phyloP scores from a whole-genome alignment of 2,888 invertebrate genomes.

The Stenurella melanura region DNA sequence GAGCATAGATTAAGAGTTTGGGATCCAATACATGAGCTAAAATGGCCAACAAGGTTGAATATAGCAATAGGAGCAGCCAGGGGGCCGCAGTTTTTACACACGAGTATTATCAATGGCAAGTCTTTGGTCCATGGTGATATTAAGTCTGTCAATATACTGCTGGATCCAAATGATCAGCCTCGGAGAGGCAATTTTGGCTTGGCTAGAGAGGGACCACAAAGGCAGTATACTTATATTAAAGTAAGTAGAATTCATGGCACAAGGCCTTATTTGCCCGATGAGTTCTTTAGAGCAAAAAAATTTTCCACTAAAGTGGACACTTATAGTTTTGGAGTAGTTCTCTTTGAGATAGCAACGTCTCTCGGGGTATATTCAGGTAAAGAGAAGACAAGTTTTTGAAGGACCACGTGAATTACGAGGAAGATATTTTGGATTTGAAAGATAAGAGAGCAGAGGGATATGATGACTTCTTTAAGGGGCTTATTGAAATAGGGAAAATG shows the following conservation, averaged over 20 bases:
- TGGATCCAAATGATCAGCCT: constrained; percentile 90
- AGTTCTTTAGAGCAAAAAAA: constrained; percentile 85
- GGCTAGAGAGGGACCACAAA: constrained; percentile 84
- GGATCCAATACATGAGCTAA: constrained; percentile 72
- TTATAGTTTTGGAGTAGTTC: constrained; percentile 93
- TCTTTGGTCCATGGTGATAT: constrained; percentile 97
- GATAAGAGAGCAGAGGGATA: constrained; percentile 73
- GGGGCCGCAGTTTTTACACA: constrained; percentile 93
- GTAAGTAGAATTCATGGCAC: constrained; percentile 93
- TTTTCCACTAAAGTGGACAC: constrained; percentile 95
- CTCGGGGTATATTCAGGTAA: constrained; percentile 77
- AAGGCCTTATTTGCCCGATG: constrained; percentile 93
- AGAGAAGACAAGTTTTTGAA: constrained; percentile 77
- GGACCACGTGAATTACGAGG: constrained; percentile 76
- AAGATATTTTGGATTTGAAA: constrained; percentile 73
- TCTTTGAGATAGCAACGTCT: constrained; percentile 89
- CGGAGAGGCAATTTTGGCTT: constrained; percentile 97
- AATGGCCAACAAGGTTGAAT: constrained; percentile 85
- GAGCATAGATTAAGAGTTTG: constrained; percentile 84
- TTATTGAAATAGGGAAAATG: constrained; percentile 80
- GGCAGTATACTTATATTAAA: constrained; percentile 79
- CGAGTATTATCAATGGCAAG: constrained; percentile 77
- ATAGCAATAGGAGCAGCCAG: constrained; percentile 83
- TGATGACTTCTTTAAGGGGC: constrained; percentile 75
- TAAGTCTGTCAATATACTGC: constrained; percentile 95